phyloP scores from a whole-genome alignment of 2,797 vertebrate genomes.

The Cyclopterus lumpus region DNA sequence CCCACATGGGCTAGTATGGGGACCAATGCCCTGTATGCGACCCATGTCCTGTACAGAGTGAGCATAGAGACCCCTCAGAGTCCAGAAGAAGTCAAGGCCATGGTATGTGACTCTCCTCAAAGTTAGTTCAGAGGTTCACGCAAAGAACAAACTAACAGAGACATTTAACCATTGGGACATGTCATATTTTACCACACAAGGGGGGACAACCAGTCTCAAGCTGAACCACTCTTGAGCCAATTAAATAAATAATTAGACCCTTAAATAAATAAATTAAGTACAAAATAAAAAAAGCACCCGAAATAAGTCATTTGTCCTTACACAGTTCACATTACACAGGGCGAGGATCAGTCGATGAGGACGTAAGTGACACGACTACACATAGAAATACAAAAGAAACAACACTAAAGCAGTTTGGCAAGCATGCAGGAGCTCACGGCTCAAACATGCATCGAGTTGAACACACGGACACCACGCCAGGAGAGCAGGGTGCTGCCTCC shows the following conservation, averaged over 20 bases:
- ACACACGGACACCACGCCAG: conserved; percentile 87
- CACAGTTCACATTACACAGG: conserved; percentile 84
- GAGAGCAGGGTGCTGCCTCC: conserved; percentile 83
- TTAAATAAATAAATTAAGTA: conserved; percentile 80
- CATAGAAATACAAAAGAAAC: conserved; percentile 85
- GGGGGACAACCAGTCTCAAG: conserved; percentile 73
- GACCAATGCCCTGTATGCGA: conserved; percentile 85
- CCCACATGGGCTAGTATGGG: conserved; percentile 88
- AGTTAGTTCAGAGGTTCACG: conserved; percentile 88
- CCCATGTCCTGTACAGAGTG: conserved; percentile 87
- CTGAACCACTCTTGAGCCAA: conserved; percentile 77
- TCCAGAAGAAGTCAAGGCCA: conserved; percentile 97
- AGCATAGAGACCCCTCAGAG: conserved; percentile 93
- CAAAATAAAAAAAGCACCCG: conserved; percentile 79
- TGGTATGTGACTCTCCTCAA: conserved; percentile 91
- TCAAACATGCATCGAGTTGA: conserved; percentile 88
- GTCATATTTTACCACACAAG: conserved; percentile 81
- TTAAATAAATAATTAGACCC: conserved; percentile 78
- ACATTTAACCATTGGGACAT: conserved; percentile 84
- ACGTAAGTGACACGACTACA: conserved; percentile 84
- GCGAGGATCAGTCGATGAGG: conserved; percentile 81
- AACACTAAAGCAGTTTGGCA: conserved; percentile 87
- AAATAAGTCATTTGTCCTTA: conserved; percentile 82
- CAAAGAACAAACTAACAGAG: conserved; percentile 87
- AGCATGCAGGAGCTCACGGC: conserved; percentile 88